Base-by-base conservation (phyloP, 1,140 invertebrate species). In the Hestina assimilis region DNA sequence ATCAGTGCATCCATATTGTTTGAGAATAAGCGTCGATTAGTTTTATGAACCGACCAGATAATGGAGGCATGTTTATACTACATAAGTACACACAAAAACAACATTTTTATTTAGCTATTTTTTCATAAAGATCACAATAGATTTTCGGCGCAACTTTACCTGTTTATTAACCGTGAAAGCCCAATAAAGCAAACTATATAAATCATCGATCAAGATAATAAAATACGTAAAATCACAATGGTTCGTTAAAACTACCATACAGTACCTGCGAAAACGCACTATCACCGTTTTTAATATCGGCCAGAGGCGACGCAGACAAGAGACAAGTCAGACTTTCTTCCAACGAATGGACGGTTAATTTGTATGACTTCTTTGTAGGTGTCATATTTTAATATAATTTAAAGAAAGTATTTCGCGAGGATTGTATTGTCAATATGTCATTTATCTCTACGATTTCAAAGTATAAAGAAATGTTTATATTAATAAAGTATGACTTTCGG, bases 251-350 rank as follows among this genome's bases (percentile, higher is more conserved):
- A 56, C 54, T 61, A 60, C 54, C 40, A 64, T 69, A 77, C 77
- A n/a, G 75, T 76, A 74, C 53, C 57, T 58, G 64, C 66, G 51
- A 83, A 84, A 78, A 74, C 55, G 83, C 79, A 59, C 63, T 53
- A 79, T 87, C 83, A 87, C 77, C 51, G 55, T 76, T 81, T 87
- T 87, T 87, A 85, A 87, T 87, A 83, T 69, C 69, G 59, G 47
- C 56, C 35, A 41, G 15, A 33, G 66, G 62, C 63, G 12, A 8
- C 31, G 23, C 41, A 59, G 48, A 59, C 56, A 31, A 38, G 7
- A 38, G 47, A 12, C 56, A 23, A 26, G 23, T 45, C 21, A 1
- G 41, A 20, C 15, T 21, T 4, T 19, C n/a, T 38, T 38, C 15
- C 4, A 38, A 17, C n/a, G 9, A 5, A 9, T 17, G 9, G 19